Evolutionary conservation across 1,140 invertebrate genomes (phyloP), one percentile per base, ranked within the genome.

Genomic region (Orchesella cincta): DNA sequence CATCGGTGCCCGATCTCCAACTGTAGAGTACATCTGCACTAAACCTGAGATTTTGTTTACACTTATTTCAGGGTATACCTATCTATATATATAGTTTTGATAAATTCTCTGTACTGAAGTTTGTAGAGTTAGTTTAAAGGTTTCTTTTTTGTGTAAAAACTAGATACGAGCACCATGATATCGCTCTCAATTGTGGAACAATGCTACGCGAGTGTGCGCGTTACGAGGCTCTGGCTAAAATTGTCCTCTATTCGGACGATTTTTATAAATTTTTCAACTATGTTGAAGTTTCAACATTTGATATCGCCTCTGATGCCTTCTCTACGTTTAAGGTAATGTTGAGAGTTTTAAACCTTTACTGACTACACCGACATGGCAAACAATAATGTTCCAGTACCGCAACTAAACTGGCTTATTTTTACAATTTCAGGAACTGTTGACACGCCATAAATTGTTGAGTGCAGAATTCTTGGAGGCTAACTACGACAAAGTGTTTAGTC

Each of bases 241-340:
- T 99, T 76, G 96, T 99, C 91, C 90, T 99, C 78, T 92, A 97
- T 86, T 96, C 95, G 74, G 94, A 97, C 83, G 95, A 98, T 85
- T 99, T 99, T 90, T 99, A 98, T 86, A 96, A 98, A 88, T 99
- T 99, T 89, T 99, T 99, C 88, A 92, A 93, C 88, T 99, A 99
- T 88, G 98, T 99, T 84, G 98, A 99, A 90, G 94, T 98, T 77
- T 98, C 97, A 76, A 98, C 97, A 76, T 99, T 99, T 90, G 98
- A 99, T 90, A 99, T 99, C 85, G 98, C 98, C 85, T 99, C 97
- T 81, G 98, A 99, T 93, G 98, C 98, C 86, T 99, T 99, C 90
- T 97, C 97, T 85, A 99, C 98, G 78, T 99, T 99, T 90, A 99
- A 99, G 92, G 96, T 97, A 86, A 16, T 12, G 8, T 72, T 5